Evolutionary conservation across 2,797 vertebrate genomes (phyloP).

Genomic region (Numenius phaeopus): DNA sequence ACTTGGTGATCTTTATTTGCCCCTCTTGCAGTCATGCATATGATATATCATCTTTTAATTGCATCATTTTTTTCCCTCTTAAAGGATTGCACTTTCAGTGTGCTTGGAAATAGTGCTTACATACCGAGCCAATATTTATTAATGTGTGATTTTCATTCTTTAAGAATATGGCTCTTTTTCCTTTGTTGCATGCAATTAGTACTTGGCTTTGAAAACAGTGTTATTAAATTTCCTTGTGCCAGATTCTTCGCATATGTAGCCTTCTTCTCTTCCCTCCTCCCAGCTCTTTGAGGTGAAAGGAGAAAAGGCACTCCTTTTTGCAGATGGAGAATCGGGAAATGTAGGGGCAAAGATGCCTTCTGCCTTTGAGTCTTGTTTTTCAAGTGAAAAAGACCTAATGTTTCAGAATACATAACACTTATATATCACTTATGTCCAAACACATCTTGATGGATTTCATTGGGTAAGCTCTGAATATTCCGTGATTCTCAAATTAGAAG

Average conservation of each 20-base stretch:
- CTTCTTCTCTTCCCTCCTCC: neutral
- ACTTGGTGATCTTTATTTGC: neutral
- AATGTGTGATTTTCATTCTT: neutral
- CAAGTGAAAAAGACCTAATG: neutral
- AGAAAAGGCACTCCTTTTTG: neutral
- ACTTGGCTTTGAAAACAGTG: neutral
- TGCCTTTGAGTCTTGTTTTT: neutral
- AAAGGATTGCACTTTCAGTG: neutral
- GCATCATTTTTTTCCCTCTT: neutral
- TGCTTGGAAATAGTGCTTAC: neutral
- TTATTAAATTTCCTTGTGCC: neutral
- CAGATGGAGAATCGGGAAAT: neutral
- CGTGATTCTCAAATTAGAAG: neutral
- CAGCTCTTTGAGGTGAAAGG: neutral
- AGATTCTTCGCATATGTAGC: neutral
- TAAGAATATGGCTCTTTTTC: neutral
- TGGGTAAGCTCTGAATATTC: neutral
- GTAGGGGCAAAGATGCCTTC: neutral
- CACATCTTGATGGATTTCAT: neutral
- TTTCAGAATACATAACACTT: neutral
- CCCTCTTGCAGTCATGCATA: neutral
- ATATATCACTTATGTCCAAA: neutral
- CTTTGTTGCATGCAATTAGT: neutral
- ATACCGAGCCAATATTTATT: neutral
- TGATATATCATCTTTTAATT: neutral